Evolutionary conservation across 2,888 invertebrate genomes (phyloP), one percentile per base, ranked within the genome.

Genomic region (Clostera curtula): DNA sequence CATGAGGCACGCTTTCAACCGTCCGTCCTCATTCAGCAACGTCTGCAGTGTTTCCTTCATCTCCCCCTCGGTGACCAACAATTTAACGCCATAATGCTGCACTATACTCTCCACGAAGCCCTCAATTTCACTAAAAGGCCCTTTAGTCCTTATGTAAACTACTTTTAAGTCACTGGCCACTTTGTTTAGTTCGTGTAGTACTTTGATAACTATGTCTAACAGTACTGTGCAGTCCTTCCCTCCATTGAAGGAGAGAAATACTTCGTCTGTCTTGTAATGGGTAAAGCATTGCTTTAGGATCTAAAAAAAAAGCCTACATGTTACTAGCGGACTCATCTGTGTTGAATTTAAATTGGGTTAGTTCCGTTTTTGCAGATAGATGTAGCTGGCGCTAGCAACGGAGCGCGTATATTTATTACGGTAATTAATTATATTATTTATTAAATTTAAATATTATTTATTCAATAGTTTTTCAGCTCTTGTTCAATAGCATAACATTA

Each of bases 161-260:
- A 93, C 89, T 52, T 89, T 85, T 2, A 92, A 73, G 35, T 71
- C 70, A 45, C 75, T 70, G n/a, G 63, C 64, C 25, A 74, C 55
- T 13, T 79, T 49, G 3, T 68, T 58, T 4, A 52, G 42, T 21
- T 62, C 57, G 34, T 65, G 52, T 19, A 85, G 32, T 34, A 70
- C 36, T 30, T 70, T 52, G 43, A 77, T 40, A 5, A 70, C 66
- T 13, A 83, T 48, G 39, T 84, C 80, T 39, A 99, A 79, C 7
- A 98, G 85, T 0, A 92, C 95, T 0, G 98, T 98, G 64, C 98
- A 98, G 77, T 99, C 99, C 82, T 99, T 99, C 1, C 99, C 99
- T 3, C 99, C 99, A 65, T 99, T 99, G 72, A 98, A 99, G 12
- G 96, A 93, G 14, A 99, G 64, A 55, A 96, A 95, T 8, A 96